Evolutionary conservation across 1,140 invertebrate genomes (phyloP), one percentile per base, ranked within the genome.

Genomic region (Pentalonia nigronervosa): DNA sequence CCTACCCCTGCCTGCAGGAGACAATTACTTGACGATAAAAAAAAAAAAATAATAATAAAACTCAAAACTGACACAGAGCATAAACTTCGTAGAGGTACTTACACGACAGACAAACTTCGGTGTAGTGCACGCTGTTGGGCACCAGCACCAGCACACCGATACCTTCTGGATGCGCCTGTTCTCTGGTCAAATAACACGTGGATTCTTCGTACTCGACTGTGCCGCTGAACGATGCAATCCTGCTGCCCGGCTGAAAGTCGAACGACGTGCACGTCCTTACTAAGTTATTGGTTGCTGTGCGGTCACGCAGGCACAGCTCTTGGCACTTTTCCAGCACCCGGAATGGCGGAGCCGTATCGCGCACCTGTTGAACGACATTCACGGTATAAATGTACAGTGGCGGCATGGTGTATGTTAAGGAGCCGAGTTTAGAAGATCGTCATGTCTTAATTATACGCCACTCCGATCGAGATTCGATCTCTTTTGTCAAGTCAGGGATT

Each of bases 31-130:
- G 17, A 17, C n/a, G 14, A 17, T 76, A 34, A 83, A 36, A 83
- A 81, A 34, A 7, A 36, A n/a, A 67, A 36, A n/a, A n/a, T n/a
- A n/a, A 41, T 41, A 41, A 41, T 36, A 20, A 47, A 45, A 86
- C 21, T 4, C 0, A 86, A 94, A 45, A 45, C 45, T 14, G 41
- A 14, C 30, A 7, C 60, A 17, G 60, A n/a, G 30, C 0, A 14
- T n/a, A n/a, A n/a, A n/a, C n/a, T n/a, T 67, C 30, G 41, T 41
- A 41, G 41, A 4, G 41, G 41, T 94, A 96, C 97, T 97, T 95
- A 98, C 98, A 98, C 56, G 97, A 97, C 34, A 98, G 96, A 95
- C 98, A 99, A 53, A 98, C 97, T 96, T 98, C 98, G 34, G 97
- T 97, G 94, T 98, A 98, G 95, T 98, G 98, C 14, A 98, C 97